These are phyloP conservation scores for rabbit (Oryctolagus cuniculus) DNA, from an alignment of 2,113 vertebrate species.

Conservation along the genomic window mOryCun1.1 NC_091443.1:76548501-76549000, in stretches of 20 bases:
- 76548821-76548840: no score
- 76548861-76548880: no score
- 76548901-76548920: no score
- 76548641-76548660: not conserved
- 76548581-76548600: constrained; percentile 28
- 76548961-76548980: no score
- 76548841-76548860: no score
- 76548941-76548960: no score
- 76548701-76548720: not conserved
- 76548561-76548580: not conserved
- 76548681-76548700: not conserved
- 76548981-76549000: no score
- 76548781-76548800: not conserved
- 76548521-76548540: constrained; percentile 3
- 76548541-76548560: not conserved
- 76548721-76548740: not conserved
- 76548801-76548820: not conserved
- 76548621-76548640: not conserved
- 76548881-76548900: no score
- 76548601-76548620: constrained; percentile 34
- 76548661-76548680: not conserved
- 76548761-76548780: not conserved
- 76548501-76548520: constrained; percentile 36
- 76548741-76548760: not conserved
- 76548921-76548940: no score